Percentiles rank a stretch among this genome's conserved stretches.
phyloP scores from a whole-genome alignment of 2,113 vertebrate species.

The Daboia siamensis region DNA sequence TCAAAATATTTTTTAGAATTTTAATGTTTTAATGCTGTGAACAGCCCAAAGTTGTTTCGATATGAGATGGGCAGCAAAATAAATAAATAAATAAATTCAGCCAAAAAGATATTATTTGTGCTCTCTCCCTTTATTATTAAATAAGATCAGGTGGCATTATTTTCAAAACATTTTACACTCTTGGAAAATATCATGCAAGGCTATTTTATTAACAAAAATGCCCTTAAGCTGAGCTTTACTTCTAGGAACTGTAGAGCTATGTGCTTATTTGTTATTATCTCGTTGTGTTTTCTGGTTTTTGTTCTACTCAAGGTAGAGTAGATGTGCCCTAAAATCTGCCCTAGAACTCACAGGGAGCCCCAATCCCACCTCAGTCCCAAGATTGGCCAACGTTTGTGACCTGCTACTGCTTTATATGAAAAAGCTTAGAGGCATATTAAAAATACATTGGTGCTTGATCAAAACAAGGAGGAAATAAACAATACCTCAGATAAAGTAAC shows the following conservation, averaged over 20 bases:
- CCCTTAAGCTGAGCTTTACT: no score
- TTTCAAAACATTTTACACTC: neutral
- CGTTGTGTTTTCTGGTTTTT: neutral
- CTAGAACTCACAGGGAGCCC: neutral
- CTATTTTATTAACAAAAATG: neutral
- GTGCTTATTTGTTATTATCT: no score
- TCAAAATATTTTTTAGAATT: no score
- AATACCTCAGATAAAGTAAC: slow-evolving; percentile 62
- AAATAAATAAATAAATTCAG: neutral
- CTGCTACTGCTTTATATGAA: neutral
- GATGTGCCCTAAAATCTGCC: neutral
- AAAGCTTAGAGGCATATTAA: neutral
- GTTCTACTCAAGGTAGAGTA: neutral
- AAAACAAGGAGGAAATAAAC: neutral
- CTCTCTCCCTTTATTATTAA: neutral
- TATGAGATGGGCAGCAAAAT: no score
- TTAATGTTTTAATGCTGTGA: no score
- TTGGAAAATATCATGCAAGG: neutral
- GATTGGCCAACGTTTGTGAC: neutral
- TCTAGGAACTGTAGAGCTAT: no score
- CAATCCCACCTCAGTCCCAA: neutral
- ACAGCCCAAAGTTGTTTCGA: no score
- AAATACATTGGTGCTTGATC: neutral
- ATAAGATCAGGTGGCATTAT: neutral
- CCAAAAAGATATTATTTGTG: neutral